These are phyloP conservation scores for Lasaia peninsularis DNA, from an alignment of 1,140 invertebrate genomes.

Conservation along the genomic window DNA sequence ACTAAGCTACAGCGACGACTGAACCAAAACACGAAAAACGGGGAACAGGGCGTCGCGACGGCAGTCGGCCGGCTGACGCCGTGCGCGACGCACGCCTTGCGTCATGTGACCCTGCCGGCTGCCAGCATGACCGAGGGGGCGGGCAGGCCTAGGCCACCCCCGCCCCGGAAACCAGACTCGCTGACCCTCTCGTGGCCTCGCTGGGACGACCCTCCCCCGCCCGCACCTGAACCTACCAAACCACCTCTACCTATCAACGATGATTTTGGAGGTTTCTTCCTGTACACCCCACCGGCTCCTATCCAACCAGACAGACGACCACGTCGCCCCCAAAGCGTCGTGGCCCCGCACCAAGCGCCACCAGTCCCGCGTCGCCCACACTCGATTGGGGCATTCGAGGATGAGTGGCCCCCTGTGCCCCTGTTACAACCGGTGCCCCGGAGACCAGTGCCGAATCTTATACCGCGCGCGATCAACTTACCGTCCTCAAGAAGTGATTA, in stretches of 20 bases:
- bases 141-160: conserved; percentile 64
- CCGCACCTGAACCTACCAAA: conserved; percentile 56
- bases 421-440: conserved; percentile 66
- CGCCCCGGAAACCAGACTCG: conserved; percentile 68
- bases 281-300: conserved; percentile 78
- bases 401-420: conserved; percentile 62
- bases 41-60: conserved; percentile 40
- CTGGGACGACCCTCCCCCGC: conserved; percentile 66
- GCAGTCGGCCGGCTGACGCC: conserved; percentile 59
- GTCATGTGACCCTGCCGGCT: conserved; percentile 54
- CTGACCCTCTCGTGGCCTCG: conserved; percentile 55
- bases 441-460: conserved; percentile 61
- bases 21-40: conserved; percentile 26
- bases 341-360: conserved; percentile 53
- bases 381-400: conserved; percentile 62
- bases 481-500: conserved; percentile 80
- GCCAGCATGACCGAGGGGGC: conserved; percentile 64
- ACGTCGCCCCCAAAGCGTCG: conserved; percentile 68
- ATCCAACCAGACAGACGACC: conserved; percentile 63
- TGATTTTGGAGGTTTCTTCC: conserved; percentile 77
- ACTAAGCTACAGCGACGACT: conserved; percentile 18
- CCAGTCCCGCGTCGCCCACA: conserved; percentile 68
- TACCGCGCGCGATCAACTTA: conserved; percentile 69
- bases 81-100: conserved; percentile 51
- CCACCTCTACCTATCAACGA: conserved; percentile 55